Evolutionary conservation across 2,113 vertebrate species (phyloP).

Genomic region (Microtus ochrogaster): DNA sequence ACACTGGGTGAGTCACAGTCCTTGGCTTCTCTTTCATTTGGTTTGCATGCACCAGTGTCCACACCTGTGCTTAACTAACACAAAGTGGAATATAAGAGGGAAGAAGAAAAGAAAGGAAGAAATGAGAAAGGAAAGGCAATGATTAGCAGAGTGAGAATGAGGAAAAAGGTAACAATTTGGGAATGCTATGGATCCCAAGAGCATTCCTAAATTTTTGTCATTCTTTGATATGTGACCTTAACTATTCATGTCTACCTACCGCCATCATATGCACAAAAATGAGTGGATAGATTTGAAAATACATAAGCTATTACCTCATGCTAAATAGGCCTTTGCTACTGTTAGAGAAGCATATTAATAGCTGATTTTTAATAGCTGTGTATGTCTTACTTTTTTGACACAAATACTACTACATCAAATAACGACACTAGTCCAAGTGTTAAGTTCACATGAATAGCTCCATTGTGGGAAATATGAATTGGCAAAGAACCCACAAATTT

Average conservation of each 20-base stretch:
- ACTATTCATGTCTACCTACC: background rate
- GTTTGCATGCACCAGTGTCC: background rate
- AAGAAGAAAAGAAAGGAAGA: rapidly evolving
- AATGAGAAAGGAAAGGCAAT: background rate
- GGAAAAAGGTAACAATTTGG: background rate
- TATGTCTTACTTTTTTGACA: conserved; percentile 63
- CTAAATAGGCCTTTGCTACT: conserved; percentile 50
- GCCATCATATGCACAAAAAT: background rate
- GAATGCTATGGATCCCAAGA: rapidly evolving
- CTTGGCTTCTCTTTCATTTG: background rate
- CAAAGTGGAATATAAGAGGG: rapidly evolving
- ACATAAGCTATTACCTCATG: conserved; percentile 15
- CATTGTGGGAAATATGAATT: conserved; percentile 9
- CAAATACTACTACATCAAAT: conserved; percentile 50
- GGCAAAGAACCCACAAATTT: background rate
- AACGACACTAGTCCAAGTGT: conserved; percentile 13
- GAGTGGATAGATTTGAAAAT: conserved; percentile 24
- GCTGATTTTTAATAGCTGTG: conserved; percentile 61
- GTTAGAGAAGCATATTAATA: conserved; percentile 52
- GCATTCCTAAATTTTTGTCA: background rate
- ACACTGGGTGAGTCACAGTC: background rate
- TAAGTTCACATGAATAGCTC: conserved; percentile 54
- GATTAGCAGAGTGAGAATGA: background rate
- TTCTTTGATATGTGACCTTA: background rate
- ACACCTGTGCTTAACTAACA: background rate